Conservation (phyloP, 2,888 invertebrate species). For the Macaria liturata region DNA sequence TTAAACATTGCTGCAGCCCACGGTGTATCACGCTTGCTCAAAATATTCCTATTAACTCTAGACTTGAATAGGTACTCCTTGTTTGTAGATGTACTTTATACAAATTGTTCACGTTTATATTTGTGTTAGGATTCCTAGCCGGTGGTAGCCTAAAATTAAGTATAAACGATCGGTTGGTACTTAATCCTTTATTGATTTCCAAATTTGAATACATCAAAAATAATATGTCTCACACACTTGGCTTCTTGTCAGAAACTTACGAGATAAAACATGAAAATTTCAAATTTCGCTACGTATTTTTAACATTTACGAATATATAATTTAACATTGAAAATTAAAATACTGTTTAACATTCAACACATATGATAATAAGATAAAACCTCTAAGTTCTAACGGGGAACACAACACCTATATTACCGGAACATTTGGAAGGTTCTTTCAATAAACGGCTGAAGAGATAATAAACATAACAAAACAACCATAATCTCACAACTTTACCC, state of each 20-base stretch:
- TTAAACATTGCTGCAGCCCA: too few species aligned
- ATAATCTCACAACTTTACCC: slow-evolving; percentile 66
- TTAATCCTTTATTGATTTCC: slow-evolving; percentile 66
- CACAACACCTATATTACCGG: slow-evolving; percentile 66
- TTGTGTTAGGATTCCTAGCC: too few species aligned
- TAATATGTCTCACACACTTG: slow-evolving; percentile 59
- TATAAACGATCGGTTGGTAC: slow-evolving; percentile 40
- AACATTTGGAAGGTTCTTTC: slow-evolving; percentile 47
- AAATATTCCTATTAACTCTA: too few species aligned
- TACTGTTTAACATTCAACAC: slow-evolving; percentile 76
- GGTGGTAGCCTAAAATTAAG: too few species aligned
- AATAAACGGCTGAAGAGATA: slow-evolving; percentile 45
- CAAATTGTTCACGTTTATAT: too few species aligned
- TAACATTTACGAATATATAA: slow-evolving; percentile 60
- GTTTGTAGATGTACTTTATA: too few species aligned
- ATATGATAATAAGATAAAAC: slow-evolving; percentile 54
- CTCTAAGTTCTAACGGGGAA: slow-evolving; percentile 62
- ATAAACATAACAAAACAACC: slow-evolving; percentile 41
- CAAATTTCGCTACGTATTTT: slow-evolving; percentile 64
- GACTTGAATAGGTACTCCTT: too few species aligned
- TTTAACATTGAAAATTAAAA: slow-evolving; percentile 63
- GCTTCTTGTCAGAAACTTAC: slow-evolving; percentile 57
- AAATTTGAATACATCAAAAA: slow-evolving; percentile 68
- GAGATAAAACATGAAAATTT: slow-evolving; percentile 64
- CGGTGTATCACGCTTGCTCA: too few species aligned